Percentiles rank a stretch among this genome's conserved stretches.
These are phyloP conservation scores for Trachelus troglodyta DNA, from an alignment of 2,888 invertebrate species.

Conservation along the genomic window DNA sequence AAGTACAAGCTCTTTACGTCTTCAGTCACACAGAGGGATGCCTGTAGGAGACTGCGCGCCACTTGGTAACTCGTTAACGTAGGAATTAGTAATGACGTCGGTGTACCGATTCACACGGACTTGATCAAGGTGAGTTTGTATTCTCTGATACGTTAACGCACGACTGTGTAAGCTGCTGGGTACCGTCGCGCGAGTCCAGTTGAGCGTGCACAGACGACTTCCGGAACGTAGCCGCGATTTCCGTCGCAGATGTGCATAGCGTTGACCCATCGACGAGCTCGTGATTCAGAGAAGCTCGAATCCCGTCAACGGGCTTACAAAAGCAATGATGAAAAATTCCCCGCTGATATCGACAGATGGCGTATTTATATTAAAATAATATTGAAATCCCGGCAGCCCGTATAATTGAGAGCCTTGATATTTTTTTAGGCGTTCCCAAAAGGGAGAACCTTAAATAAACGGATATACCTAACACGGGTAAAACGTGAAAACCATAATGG, in stretches of 20 bases:
- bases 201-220: background rate
- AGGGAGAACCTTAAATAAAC: background rate
- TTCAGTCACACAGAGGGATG: background rate
- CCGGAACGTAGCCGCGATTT: background rate
- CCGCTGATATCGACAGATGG: background rate
- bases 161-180: background rate
- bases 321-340: background rate
- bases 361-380: slow-evolving; percentile 24
- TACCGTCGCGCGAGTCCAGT: background rate
- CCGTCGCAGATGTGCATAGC: background rate
- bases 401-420: slow-evolving; percentile 13
- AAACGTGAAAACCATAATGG: background rate
- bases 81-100: background rate
- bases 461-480: background rate
- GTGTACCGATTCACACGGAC: background rate
- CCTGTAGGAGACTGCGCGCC: background rate
- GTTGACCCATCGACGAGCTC: background rate
- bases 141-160: background rate
- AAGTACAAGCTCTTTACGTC: background rate
- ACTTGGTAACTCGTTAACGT: background rate
- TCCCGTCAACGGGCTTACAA: background rate
- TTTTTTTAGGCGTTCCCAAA: background rate
- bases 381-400: slow-evolving; percentile 12
- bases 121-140: background rate
- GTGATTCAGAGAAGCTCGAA: background rate